Evolutionary conservation across 2,888 invertebrate species (phyloP).

Genomic region (Fragum fragum): DNA sequence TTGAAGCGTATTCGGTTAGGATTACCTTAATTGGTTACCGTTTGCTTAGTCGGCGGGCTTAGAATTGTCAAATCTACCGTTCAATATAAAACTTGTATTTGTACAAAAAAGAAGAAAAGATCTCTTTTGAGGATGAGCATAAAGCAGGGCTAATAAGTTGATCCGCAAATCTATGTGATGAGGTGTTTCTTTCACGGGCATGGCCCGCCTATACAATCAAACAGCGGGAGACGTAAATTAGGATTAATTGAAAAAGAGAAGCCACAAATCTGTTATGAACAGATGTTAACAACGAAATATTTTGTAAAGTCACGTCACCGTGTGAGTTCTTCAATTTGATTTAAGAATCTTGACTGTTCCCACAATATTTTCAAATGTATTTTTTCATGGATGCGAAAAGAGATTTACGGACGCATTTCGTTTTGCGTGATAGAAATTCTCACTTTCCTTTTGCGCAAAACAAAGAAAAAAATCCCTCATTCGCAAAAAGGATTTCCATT

Average conservation of each 20-base stretch:
- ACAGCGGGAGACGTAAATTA: not conserved
- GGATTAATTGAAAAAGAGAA: not conserved
- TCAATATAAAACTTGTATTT: conserved; percentile 22
- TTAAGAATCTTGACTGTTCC: no score
- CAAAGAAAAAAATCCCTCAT: no score
- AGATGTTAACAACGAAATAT: not conserved
- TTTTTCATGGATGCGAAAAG: no score
- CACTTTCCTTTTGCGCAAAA: no score
- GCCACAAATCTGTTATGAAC: not conserved
- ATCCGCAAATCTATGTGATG: conserved; percentile 28
- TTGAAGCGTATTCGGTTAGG: not conserved
- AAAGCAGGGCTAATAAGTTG: conserved; percentile 20
- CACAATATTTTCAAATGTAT: no score
- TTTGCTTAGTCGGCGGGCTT: conserved; percentile 25
- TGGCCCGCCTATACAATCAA: not conserved
- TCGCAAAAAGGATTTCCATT: no score
- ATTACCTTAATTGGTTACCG: conserved; percentile 30
- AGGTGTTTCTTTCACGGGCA: not conserved
- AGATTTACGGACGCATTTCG: no score
- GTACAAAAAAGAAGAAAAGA: conserved; percentile 20
- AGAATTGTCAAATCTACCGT: conserved; percentile 23
- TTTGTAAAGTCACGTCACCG: not conserved
- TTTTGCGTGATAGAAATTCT: no score
- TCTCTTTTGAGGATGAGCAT: conserved; percentile 19
- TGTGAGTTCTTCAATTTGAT: not conserved